Evolutionary conservation across 92 coral and sea anemone species (phyloP), one percentile per base, ranked within the genome.

Genomic region (Heliopora coerulea): DNA sequence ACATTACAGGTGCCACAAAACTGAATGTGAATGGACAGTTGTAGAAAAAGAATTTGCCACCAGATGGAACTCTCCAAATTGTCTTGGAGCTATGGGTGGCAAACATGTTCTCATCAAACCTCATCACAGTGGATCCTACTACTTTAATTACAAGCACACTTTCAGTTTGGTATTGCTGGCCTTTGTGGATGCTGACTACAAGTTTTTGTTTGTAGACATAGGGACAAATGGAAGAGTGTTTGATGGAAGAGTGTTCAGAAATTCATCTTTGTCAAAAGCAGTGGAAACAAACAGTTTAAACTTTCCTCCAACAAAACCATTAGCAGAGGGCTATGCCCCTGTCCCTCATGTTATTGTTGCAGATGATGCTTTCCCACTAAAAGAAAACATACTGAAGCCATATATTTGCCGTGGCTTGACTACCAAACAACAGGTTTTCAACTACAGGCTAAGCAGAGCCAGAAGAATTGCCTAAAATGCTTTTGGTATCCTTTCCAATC

Each of bases 171-270:
- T 75, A 10, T 44, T 75, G 9, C 80, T 75, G 18, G 61, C 80
- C n/a, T 20, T 75, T 18, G 70, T 59, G 21, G 80, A 75, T 75
- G 80, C 80, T 28, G 80, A 75, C n/a, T n/a, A n/a, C n/a, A n/a
- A n/a, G n/a, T n/a, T n/a, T n/a, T n/a, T n/a, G n/a, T n/a, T n/a
- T n/a, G 72, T 75, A 23, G 80, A 75, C 30, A 28, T 62, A 10
- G 80, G 80, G 18, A 27, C 31, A 37, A 59, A 59, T 42, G 72
- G 72, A 21, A 33, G 80, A 17, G 29, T 59, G 21, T 37, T 58
- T 57, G 80, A 75, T 62, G 80, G 70, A 8, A 72, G 80, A 15
- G 80, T 75, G 4, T 75, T 75, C 39, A 75, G 23, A 25, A 58
- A 59, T 32, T 75, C 72, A 40, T 23, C 40, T 34, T 24, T 75